phyloP scores from a whole-genome alignment of 2,888 invertebrate genomes.

The Leptothorax acervorum region DNA sequence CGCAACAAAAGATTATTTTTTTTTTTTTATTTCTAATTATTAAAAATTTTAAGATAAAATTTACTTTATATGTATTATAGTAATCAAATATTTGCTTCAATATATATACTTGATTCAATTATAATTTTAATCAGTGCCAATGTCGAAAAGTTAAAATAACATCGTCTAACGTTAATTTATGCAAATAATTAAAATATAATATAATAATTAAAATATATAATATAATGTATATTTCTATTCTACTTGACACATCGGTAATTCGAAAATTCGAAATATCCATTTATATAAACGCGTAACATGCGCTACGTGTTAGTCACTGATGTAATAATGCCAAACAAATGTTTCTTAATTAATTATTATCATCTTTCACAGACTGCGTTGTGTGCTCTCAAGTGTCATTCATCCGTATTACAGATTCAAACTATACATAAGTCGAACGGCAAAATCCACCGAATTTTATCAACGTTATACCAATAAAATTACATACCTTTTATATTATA shows the following conservation, averaged over 20 bases:
- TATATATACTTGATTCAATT: not conserved
- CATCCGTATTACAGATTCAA: constrained; percentile 2
- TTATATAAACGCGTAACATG: not conserved
- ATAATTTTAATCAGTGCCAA: not conserved
- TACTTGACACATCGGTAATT: constrained; percentile 3
- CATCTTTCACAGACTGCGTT: not conserved
- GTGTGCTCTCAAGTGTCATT: constrained; percentile 29
- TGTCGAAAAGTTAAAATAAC: not conserved
- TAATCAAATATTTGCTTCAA: not conserved
- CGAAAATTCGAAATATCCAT: constrained; percentile 20
- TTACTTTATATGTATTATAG: not conserved
- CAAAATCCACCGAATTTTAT: constrained; percentile 2
- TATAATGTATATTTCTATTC: not conserved
- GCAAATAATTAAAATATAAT: constrained; percentile 13
- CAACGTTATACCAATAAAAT: not conserved
- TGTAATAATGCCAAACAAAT: constrained; percentile 31
- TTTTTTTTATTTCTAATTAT: constrained; percentile 1
- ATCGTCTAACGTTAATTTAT: not conserved
- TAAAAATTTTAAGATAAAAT: not conserved
- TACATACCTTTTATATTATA: not conserved
- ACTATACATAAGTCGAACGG: not conserved
- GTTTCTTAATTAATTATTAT: constrained; percentile 54
- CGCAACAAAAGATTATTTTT: not conserved
- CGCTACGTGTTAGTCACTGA: constrained; percentile 10
- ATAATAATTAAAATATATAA: constrained; percentile 8